Evolutionary conservation across 2,113 vertebrate species (phyloP).

Genomic region (Oenanthe oenanthe): DNA sequence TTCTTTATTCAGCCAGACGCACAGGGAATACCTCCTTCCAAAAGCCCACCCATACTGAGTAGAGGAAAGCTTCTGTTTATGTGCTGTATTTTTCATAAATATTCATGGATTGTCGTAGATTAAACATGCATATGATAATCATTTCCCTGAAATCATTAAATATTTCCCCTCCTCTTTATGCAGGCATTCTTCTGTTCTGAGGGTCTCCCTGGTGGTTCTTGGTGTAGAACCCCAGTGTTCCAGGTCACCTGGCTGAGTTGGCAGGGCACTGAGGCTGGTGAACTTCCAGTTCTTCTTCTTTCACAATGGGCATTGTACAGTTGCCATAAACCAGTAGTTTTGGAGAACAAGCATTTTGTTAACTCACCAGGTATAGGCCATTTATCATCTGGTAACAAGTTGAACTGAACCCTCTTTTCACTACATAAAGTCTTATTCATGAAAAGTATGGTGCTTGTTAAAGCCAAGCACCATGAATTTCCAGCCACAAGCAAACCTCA

Average conservation of each 20-base stretch:
- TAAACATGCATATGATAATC: background rate
- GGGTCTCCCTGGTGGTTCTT: background rate
- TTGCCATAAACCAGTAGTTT: background rate
- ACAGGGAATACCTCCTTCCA: background rate
- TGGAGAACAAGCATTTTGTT: background rate
- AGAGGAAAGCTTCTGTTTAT: background rate
- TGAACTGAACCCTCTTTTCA: conserved; percentile 15
- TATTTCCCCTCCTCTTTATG: background rate
- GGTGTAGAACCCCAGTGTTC: background rate
- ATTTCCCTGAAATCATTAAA: background rate
- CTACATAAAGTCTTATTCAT: background rate
- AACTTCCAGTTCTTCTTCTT: background rate
- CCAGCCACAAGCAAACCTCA: background rate
- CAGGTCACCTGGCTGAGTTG: background rate
- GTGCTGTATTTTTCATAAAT: background rate
- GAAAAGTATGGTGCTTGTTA: background rate
- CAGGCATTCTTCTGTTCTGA: background rate
- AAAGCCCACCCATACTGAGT: background rate
- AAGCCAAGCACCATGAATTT: background rate
- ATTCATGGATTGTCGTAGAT: background rate
- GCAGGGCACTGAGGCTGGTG: background rate
- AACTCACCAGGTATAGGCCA: background rate
- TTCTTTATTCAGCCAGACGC: background rate
- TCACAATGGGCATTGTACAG: too few relatives aligned
- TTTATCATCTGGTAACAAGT: background rate